Percentiles rank a stretch among this genome's conserved stretches.
phyloP scores from a whole-genome alignment of 2,888 invertebrate species.

The Homarus gammarus region DNA sequence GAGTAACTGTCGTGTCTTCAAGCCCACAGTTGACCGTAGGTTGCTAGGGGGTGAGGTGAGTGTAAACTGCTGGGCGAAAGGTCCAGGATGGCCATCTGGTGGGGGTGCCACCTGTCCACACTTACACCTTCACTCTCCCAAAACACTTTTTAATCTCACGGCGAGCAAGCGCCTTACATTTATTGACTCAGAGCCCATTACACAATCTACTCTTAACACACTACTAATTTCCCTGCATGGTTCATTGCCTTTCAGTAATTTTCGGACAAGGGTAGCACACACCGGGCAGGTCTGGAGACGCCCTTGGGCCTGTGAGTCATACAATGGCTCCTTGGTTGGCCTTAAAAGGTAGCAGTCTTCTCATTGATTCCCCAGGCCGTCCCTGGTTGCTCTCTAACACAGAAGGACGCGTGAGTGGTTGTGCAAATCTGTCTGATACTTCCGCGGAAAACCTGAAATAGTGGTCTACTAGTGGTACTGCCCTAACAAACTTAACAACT shows the following conservation, averaged over 20 bases:
- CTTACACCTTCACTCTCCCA: not conserved
- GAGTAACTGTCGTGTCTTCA: no score
- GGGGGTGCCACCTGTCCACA: not conserved
- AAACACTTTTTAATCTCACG: not conserved
- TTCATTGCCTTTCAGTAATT: not conserved
- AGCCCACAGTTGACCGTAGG: not conserved
- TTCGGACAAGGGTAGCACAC: not conserved
- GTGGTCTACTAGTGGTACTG: no score
- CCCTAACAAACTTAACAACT: no score
- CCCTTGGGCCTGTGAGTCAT: slow-evolving; percentile 28
- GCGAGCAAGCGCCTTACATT: not conserved
- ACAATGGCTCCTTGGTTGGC: not conserved
- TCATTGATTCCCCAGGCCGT: slow-evolving; percentile 25
- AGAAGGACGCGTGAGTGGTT: no score
- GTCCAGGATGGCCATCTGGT: not conserved
- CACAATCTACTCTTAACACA: not conserved
- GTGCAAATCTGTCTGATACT: no score
- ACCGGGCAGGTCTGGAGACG: not conserved
- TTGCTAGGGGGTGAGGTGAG: not conserved
- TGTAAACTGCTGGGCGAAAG: not conserved
- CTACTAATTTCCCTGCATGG: not conserved
- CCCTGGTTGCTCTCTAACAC: no score
- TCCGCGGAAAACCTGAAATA: no score
- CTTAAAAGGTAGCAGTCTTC: slow-evolving; percentile 24
- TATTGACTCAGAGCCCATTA: not conserved